phyloP scores from a whole-genome alignment of 2,797 vertebrate genomes.

The Potorous gilbertii region DNA sequence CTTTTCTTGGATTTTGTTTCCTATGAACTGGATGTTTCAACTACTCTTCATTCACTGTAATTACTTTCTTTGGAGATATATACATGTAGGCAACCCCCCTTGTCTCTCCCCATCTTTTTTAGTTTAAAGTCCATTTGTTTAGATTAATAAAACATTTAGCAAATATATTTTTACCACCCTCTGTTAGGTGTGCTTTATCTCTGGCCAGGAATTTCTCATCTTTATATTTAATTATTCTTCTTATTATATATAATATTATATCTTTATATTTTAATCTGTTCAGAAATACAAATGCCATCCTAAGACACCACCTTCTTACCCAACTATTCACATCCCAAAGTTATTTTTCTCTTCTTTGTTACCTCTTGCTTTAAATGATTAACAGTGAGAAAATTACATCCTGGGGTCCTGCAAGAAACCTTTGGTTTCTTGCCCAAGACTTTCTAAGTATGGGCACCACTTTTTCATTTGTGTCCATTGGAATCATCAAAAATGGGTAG shows the following conservation, averaged over 20 bases:
- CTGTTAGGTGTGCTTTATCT: neutral
- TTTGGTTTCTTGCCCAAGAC: neutral
- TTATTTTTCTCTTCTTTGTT: neutral
- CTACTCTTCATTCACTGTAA: neutral
- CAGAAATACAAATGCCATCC: neutral
- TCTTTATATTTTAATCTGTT: neutral
- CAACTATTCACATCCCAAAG: neutral
- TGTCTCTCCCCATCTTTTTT: neutral
- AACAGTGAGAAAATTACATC: neutral
- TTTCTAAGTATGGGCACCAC: neutral
- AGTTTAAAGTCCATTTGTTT: neutral
- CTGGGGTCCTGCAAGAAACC: neutral
- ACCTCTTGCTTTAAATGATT: neutral
- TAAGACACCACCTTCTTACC: neutral
- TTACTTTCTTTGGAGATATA: neutral
- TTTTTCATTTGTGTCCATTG: neutral
- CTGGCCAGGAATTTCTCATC: neutral
- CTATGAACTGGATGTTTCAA: neutral
- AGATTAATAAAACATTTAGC: neutral
- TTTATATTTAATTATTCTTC: neutral
- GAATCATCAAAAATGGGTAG: neutral
- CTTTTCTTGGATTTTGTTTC: neutral
- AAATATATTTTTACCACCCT: neutral
- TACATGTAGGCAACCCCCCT: neutral
- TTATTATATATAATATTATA: too few relatives aligned